phyloP scores from a whole-genome alignment of 2,888 invertebrate genomes.

The Hirtodrosophila trivittata region DNA sequence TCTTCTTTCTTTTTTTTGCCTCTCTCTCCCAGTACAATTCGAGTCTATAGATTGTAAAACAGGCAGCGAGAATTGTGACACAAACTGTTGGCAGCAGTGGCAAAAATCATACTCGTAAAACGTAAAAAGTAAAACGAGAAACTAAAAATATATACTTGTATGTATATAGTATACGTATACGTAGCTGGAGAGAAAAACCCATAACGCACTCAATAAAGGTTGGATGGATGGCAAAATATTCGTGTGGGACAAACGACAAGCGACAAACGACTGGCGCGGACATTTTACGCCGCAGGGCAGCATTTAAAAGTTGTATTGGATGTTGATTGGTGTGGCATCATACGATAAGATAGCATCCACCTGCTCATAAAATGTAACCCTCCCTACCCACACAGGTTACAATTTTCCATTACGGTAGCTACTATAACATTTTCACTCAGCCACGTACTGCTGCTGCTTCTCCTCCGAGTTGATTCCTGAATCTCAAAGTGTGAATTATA shows the following conservation, averaged over 20 bases:
- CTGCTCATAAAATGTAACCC: no score
- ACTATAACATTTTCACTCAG: no score
- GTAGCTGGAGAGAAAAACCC: constrained; percentile 35
- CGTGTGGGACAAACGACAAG: constrained; percentile 29
- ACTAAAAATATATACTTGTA: neutral
- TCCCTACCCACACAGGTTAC: no score
- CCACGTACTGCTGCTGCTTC: no score
- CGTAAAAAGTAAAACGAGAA: constrained; percentile 32
- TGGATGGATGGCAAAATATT: constrained; percentile 35
- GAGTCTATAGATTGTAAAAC: constrained; percentile 47
- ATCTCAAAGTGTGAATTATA: no score
- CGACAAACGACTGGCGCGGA: constrained; percentile 52
- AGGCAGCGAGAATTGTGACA: constrained; percentile 63
- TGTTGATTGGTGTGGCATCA: constrained; percentile 1
- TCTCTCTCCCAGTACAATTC: neutral
- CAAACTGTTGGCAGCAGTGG: constrained; percentile 51
- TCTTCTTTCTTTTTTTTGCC: constrained; percentile 9
- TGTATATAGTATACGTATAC: neutral
- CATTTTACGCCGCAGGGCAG: constrained; percentile 36
- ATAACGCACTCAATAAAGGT: constrained; percentile 70
- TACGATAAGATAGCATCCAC: no score
- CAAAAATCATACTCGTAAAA: constrained; percentile 53
- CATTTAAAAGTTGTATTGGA: constrained; percentile 30
- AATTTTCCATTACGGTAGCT: no score
- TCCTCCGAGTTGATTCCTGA: no score